A percentile compares a stretch with the other conserved stretches of the same genome.
Evolutionary conservation across 2,888 invertebrate genomes (phyloP).

Genomic region (Microchrysa polita): DNA sequence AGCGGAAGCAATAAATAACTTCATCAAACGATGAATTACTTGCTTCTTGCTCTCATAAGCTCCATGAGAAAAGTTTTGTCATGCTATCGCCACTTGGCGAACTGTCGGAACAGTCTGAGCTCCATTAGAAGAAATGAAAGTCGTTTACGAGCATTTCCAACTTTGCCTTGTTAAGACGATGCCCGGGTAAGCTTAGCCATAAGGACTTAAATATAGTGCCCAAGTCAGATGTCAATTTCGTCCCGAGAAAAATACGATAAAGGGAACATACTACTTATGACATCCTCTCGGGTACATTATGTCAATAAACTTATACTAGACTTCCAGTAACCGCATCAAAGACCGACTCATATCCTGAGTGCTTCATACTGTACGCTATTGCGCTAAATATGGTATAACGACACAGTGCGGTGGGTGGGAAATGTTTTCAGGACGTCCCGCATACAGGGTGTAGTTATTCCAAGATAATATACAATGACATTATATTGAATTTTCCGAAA

Average conservation of each 20-base stretch:
- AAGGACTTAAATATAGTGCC: slow-evolving; percentile 7
- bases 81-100: slow-evolving; percentile 13
- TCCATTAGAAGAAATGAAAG: slow-evolving; percentile 31
- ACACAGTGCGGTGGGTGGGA: no score
- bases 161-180: slow-evolving; percentile 11
- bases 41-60: slow-evolving; percentile 9
- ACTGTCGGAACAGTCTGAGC: slow-evolving; percentile 26
- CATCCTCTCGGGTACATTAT: slow-evolving; percentile 50
- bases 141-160: slow-evolving; percentile 21
- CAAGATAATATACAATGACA: neutral
- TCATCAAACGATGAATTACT: slow-evolving; percentile 42
- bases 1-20: slow-evolving; percentile 44
- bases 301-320: slow-evolving; percentile 51
- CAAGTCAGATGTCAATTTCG: slow-evolving; percentile 36
- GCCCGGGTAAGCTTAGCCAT: neutral
- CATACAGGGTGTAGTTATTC: neutral
- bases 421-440: neutral
- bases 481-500: neutral
- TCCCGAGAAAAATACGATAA: slow-evolving; percentile 28
- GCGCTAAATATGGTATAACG: no score
- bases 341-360: slow-evolving; percentile 50
- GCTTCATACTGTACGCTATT: slow-evolving; percentile 29
- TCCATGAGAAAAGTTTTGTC: slow-evolving; percentile 21
- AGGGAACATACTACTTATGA: slow-evolving; percentile 46
- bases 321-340: slow-evolving; percentile 46